Conservation (phyloP, 2,888 invertebrate species). For the Timandra comae region DNA sequence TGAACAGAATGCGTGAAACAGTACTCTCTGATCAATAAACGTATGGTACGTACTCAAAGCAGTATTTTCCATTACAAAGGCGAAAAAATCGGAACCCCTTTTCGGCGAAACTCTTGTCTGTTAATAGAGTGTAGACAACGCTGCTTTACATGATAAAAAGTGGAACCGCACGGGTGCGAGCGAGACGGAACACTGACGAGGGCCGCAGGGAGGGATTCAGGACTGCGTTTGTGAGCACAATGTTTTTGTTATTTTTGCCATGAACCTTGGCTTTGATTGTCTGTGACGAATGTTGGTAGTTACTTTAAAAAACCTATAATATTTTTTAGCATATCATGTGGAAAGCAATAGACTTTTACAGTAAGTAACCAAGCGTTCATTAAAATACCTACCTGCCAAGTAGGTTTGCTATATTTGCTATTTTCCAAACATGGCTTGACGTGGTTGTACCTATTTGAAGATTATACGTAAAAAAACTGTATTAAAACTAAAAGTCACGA, state of each 20-base stretch:
- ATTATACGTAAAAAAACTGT: too few relatives aligned
- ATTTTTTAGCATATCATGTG: too few relatives aligned
- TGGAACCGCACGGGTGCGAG: not conserved
- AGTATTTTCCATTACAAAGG: slow-evolving; percentile 36
- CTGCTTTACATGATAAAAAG: slow-evolving; percentile 38
- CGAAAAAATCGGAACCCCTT: slow-evolving; percentile 29
- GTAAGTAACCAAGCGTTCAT: too few relatives aligned
- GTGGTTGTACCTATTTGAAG: too few relatives aligned
- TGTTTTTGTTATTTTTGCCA: not conserved
- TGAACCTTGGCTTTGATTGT: slow-evolving; percentile 6
- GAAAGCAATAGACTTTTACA: too few relatives aligned
- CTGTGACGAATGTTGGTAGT: slow-evolving; percentile 5
- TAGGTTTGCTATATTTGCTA: too few relatives aligned
- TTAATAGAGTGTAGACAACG: slow-evolving; percentile 38
- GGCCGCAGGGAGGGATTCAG: slow-evolving; percentile 7
- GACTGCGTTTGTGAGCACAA: slow-evolving; percentile 6
- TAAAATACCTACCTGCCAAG: too few relatives aligned
- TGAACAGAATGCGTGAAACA: too few relatives aligned
- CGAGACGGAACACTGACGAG: not conserved
- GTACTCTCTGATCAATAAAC: too few relatives aligned
- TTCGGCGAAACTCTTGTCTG: slow-evolving; percentile 29
- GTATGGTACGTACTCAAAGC: too few relatives aligned
- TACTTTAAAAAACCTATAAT: slow-evolving; percentile 1
- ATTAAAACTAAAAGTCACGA: too few relatives aligned
- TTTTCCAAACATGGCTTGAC: too few relatives aligned